Conservation (phyloP, 2,797 vertebrate species). For the Darevskia nairensis region DNA sequence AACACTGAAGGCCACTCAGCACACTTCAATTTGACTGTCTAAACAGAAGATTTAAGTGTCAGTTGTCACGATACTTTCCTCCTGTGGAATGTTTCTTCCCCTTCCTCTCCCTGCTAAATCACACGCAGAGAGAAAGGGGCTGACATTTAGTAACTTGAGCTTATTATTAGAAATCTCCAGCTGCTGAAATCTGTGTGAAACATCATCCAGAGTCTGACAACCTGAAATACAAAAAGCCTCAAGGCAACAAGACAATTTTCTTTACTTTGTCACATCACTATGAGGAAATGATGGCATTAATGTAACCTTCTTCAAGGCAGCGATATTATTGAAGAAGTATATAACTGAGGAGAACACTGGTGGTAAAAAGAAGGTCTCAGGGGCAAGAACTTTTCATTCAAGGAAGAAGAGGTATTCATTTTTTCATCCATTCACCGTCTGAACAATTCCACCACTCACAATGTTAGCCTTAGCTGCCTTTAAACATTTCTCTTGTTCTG, state of each 20-base stretch:
- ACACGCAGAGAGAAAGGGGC: background rate
- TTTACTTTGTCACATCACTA: background rate
- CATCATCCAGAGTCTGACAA: background rate
- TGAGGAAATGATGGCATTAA: background rate
- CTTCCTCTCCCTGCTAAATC: background rate
- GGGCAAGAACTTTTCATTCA: background rate
- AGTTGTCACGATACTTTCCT: background rate
- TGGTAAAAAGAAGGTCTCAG: background rate
- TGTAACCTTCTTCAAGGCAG: slow-evolving; percentile 6
- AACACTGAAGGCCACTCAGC: background rate
- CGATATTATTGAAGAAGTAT: background rate
- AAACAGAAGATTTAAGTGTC: background rate
- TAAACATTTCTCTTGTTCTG: background rate
- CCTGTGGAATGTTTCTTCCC: background rate
- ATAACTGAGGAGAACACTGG: background rate
- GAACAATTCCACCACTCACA: background rate
- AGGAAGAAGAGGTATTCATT: background rate
- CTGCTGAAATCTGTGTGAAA: background rate
- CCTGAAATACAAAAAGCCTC: background rate
- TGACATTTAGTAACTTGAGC: background rate
- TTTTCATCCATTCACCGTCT: background rate
- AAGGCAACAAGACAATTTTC: background rate
- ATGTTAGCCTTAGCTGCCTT: background rate
- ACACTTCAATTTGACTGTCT: background rate
- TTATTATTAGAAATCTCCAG: background rate